A percentile compares a stretch with the other conserved stretches of the same genome.
Evolutionary conservation across 2,113 vertebrate genomes (phyloP).

Genomic region (Nesogale talazaci): DNA sequence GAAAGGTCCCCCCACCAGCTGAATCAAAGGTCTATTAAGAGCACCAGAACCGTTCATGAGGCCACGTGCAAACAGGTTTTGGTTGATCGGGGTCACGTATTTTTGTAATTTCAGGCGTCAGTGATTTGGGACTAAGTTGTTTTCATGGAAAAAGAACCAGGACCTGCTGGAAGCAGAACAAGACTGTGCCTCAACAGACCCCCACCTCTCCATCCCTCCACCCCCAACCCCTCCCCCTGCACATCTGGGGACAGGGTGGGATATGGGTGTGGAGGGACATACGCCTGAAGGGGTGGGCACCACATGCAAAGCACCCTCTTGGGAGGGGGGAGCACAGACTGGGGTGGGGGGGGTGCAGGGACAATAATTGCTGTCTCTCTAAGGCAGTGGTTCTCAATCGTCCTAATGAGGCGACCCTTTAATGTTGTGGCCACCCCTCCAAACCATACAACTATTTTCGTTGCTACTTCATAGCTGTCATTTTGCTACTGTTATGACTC

Average conservation of each 20-base stretch:
- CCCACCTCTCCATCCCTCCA: too few relatives aligned
- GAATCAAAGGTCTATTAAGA: slow-evolving; percentile 89
- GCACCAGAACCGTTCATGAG: slow-evolving; percentile 80
- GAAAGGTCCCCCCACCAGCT: slow-evolving; percentile 83
- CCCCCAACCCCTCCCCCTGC: too few relatives aligned
- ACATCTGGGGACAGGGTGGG: accelerated
- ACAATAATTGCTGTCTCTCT: not conserved
- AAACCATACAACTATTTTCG: too few relatives aligned
- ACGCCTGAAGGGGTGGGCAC: accelerated
- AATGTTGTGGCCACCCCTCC: too few relatives aligned
- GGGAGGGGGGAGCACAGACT: accelerated
- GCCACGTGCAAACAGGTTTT: slow-evolving; percentile 66
- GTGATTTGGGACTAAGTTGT: slow-evolving; percentile 50
- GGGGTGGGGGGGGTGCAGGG: not conserved
- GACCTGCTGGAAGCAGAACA: not conserved
- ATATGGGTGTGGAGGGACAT: too few relatives aligned
- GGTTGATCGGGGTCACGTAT: slow-evolving; percentile 69
- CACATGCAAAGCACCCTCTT: not conserved
- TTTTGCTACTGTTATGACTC: too few relatives aligned
- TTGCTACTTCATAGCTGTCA: too few relatives aligned
- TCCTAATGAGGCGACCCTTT: too few relatives aligned
- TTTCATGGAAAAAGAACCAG: slow-evolving; percentile 75
- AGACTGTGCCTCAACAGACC: accelerated
- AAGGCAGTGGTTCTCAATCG: too few relatives aligned
- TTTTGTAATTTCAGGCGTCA: slow-evolving; percentile 75